Base-by-base conservation (phyloP, 2,113 vertebrate species). In the Neotoma lepida region DNA sequence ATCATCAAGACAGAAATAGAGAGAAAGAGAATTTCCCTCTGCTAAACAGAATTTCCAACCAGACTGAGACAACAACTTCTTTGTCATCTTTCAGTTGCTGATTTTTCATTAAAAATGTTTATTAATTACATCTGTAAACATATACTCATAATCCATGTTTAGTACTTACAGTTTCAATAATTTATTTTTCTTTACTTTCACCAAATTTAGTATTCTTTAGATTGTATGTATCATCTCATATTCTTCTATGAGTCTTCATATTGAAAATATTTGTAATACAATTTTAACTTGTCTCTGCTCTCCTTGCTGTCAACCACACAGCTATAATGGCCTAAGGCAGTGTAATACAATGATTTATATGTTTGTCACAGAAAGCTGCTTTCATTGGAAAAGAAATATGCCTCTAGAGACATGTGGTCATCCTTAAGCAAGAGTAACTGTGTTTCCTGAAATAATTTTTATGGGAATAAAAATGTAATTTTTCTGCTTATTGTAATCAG, bases 111-210 rank as follows among this genome's bases (percentile, higher is more conserved):
- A 77, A 44, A n/a, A 66, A 2, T 24, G 1, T 68, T 90, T 54
- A 54, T 6, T 22, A 22, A 64, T 84, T 61, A 56, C 68, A 49
- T 86, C 24, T 18, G 4, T 26, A 85, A 85, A 58, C 1, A 88
- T 82, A 58, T 66, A 5, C 22, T 89, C 49, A 92, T 15, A 81
- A 77, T 89, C 4, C 17, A 73, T 94, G 6, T 14, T 30, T 51
- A 84, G 44, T 44, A 95, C 95, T 96, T 95, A 95, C 92, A 56
- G 78, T 90, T 94, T 90, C 22, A 44, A 74, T 70, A 39, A 63
- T 51, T 14, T 24, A 73, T 0, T 84, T 91, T 87, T 87, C 13
- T 63, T 93, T 89, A 54, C 71, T 95, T 92, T 84, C 87, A 76
- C 4, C n/a, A 88, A 94, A 61, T 71, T 76, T 56, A 12, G 9